phyloP scores from a whole-genome alignment of 2,888 invertebrate genomes.

The Apodemia duryi region DNA sequence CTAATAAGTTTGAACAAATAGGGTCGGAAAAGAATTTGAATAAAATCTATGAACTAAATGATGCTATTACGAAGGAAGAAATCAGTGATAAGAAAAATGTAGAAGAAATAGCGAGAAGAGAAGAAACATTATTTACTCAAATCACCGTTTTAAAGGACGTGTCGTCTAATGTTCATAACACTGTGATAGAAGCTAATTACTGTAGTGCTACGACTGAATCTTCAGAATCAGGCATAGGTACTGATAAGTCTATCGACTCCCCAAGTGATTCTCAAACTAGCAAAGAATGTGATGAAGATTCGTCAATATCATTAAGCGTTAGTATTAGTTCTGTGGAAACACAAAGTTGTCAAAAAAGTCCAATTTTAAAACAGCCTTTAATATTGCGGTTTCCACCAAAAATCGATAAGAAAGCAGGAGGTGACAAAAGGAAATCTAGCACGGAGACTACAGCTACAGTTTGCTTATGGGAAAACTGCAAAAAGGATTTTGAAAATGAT shows the following conservation, averaged over 20 bases:
- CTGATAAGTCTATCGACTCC: conserved; percentile 71
- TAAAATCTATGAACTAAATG: conserved; percentile 25
- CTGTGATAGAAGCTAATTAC: conserved; percentile 69
- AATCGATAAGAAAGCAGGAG: conserved; percentile 55
- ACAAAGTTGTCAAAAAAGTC: conserved; percentile 80
- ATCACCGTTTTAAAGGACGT: conserved; percentile 71
- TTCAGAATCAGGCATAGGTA: conserved; percentile 68
- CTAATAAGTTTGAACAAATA: conserved; percentile 54
- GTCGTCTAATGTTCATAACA: conserved; percentile 64
- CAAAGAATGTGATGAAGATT: conserved; percentile 73
- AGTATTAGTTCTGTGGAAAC: conserved; percentile 63
- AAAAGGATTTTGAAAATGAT: conserved; percentile 86
- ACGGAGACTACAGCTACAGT: conserved; percentile 72
- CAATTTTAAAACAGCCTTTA: conserved; percentile 89
- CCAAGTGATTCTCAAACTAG: conserved; percentile 69
- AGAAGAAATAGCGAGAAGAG: conserved; percentile 60
- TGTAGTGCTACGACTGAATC: conserved; percentile 64
- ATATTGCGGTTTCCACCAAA: conserved; percentile 88
- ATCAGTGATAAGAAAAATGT: conserved; percentile 40
- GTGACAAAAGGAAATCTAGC: conserved; percentile 55
- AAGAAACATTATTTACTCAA: conserved; percentile 69
- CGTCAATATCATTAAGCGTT: conserved; percentile 63
- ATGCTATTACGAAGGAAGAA: conserved; percentile 34
- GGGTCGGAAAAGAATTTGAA: conserved; percentile 39
- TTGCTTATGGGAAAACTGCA: conserved; percentile 92